Percentiles rank a stretch among this genome's conserved stretches.
These are phyloP conservation scores for Electrona antarctica DNA, from an alignment of 2,113 vertebrate genomes.

Conservation along the genomic window DNA sequence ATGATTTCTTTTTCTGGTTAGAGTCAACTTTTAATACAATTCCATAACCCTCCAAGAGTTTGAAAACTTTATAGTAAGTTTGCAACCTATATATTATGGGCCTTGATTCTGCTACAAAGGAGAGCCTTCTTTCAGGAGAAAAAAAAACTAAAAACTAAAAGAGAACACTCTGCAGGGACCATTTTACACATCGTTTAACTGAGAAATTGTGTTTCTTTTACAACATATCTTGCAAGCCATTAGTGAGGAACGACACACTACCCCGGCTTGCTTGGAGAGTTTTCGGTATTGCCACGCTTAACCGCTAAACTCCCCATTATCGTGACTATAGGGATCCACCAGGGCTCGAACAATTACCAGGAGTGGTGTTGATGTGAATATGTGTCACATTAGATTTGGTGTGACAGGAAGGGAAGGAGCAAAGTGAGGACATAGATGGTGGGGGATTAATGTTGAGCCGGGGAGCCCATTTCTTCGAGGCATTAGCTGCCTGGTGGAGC, in stretches of 20 bases:
- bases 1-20: too few species aligned
- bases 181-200: slow-evolving; percentile 71
- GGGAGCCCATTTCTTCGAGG: slow-evolving; percentile 69
- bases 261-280: slow-evolving; percentile 17
- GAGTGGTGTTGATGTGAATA: slow-evolving; percentile 70
- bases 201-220: slow-evolving; percentile 67
- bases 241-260: slow-evolving; percentile 50
- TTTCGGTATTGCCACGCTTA: slow-evolving; percentile 34
- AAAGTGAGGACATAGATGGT: slow-evolving; percentile 65
- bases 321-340: slow-evolving; percentile 50
- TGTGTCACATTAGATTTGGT: slow-evolving; percentile 74
- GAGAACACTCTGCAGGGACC: slow-evolving; percentile 34
- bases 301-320: slow-evolving; percentile 55
- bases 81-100: slow-evolving; percentile 16
- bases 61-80: too few species aligned
- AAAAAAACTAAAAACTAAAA: slow-evolving; percentile 4
- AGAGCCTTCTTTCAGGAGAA: slow-evolving; percentile 13
- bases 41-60: too few species aligned
- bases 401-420: slow-evolving; percentile 62
- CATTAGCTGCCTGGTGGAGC: slow-evolving; percentile 75
- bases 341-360: slow-evolving; percentile 72
- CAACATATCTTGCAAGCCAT: slow-evolving; percentile 60
- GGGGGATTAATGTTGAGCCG: slow-evolving; percentile 71
- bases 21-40: too few species aligned
- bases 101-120: slow-evolving; percentile 16